Conservation (phyloP, 2,797 vertebrate genomes). For the Hydrocynus forskahlii region DNA sequence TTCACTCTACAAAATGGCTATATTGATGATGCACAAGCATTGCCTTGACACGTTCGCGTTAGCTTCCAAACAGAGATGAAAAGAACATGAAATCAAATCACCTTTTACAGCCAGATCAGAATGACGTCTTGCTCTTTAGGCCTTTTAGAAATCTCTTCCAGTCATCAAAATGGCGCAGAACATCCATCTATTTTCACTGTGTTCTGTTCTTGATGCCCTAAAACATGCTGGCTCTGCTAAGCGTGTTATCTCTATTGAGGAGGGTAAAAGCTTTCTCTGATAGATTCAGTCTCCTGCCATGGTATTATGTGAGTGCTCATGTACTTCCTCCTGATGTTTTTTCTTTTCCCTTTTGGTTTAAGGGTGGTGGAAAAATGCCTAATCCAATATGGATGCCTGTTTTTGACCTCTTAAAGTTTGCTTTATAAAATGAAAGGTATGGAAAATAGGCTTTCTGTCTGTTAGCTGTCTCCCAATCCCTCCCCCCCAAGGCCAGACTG, state of each 20-base stretch:
- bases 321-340: slow-evolving; percentile 60
- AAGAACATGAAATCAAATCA: slow-evolving; percentile 69
- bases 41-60: slow-evolving; percentile 16
- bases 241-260: slow-evolving; percentile 60
- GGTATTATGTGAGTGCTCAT: slow-evolving; percentile 67
- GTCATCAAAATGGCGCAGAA: slow-evolving; percentile 66
- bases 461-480: slow-evolving; percentile 13
- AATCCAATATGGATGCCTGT: slow-evolving; percentile 32
- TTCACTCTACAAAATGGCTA: neutral
- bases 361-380: slow-evolving; percentile 48
- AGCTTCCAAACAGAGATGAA: neutral
- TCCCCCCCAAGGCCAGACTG: slow-evolving; percentile 48
- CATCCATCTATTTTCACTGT: slow-evolving; percentile 51
- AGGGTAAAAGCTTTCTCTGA: slow-evolving; percentile 66
- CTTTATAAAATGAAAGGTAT: slow-evolving; percentile 19
- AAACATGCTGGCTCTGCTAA: slow-evolving; percentile 45
- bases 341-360: neutral
- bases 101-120: slow-evolving; percentile 62
- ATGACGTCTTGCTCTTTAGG: slow-evolving; percentile 62
- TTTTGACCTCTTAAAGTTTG: slow-evolving; percentile 25
- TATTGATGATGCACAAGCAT: slow-evolving; percentile 6
- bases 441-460: slow-evolving; percentile 34
- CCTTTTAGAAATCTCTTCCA: slow-evolving; percentile 71
- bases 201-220: slow-evolving; percentile 57
- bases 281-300: slow-evolving; percentile 67